Conservation (phyloP, 2,797 vertebrate species). For the Steatocranus sp. region DNA sequence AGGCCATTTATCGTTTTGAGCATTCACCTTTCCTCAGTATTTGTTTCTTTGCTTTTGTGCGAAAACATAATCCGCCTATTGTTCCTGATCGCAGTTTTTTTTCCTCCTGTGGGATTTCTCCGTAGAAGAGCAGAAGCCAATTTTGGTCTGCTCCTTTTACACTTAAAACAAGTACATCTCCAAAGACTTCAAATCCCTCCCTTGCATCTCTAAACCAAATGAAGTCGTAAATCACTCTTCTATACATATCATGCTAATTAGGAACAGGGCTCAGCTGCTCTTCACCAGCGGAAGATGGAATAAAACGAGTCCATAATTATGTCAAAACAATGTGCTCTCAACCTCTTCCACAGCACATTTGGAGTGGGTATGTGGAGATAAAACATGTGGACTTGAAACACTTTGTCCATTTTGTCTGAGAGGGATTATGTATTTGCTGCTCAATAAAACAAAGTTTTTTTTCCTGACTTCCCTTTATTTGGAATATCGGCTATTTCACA, state of each 20-base stretch:
- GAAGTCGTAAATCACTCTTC: conserved; percentile 67
- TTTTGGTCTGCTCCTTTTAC: conserved; percentile 55
- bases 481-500: background rate
- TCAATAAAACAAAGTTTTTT: background rate
- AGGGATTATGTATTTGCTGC: conserved; percentile 31
- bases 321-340: conserved; percentile 68
- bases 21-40: conserved; percentile 46
- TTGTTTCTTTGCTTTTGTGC: conserved; percentile 53
- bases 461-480: background rate
- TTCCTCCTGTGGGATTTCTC: conserved; percentile 53
- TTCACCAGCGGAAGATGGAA: conserved; percentile 54
- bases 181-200: conserved; percentile 65
- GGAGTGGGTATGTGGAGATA: conserved; percentile 28
- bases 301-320: conserved; percentile 67
- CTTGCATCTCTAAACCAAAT: conserved; percentile 59
- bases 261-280: conserved; percentile 60
- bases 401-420: conserved; percentile 35
- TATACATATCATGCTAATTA: conserved; percentile 74
- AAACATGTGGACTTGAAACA: conserved; percentile 39
- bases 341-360: conserved; percentile 43
- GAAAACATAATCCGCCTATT: conserved; percentile 64
- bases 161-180: conserved; percentile 64
- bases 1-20: background rate
- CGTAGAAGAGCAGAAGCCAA: conserved; percentile 51
- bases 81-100: conserved; percentile 49